These are phyloP conservation scores for Cephus sareptanus DNA, from an alignment of 2,888 invertebrate genomes.

Conservation along the genomic window DNA sequence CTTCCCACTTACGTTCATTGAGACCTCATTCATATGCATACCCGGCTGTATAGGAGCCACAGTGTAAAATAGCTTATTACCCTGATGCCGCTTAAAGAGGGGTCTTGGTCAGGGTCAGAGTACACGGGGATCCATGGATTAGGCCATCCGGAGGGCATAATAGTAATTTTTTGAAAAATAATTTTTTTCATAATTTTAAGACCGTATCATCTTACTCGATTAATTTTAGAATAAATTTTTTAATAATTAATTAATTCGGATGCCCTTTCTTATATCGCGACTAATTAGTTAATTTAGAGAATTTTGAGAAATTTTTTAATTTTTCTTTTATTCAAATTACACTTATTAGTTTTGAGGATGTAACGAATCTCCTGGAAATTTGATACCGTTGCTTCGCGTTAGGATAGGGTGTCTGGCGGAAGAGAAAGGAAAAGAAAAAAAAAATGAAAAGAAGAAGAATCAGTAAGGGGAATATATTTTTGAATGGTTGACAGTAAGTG, in stretches of 20 bases:
- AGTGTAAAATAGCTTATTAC: conserved; percentile 7
- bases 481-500: not conserved
- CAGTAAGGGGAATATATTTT: not conserved
- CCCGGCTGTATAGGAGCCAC: conserved; percentile 24
- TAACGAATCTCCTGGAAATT: not conserved
- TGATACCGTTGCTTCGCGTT: not conserved
- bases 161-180: not conserved
- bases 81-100: not conserved
- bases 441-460: not conserved
- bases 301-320: not conserved
- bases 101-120: not conserved
- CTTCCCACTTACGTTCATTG: conserved; percentile 18
- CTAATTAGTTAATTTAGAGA: not conserved
- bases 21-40: conserved; percentile 32
- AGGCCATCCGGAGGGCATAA: too few relatives aligned
- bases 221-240: not conserved
- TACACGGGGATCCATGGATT: too few relatives aligned
- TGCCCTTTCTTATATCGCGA: too few relatives aligned
- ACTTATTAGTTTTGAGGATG: not conserved
- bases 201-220: not conserved
- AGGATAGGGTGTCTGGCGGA: not conserved
- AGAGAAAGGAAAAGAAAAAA: not conserved
- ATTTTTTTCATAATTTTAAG: not conserved
- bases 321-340: not conserved
- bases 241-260: not conserved